Percentiles rank a stretch among this genome's conserved stretches.
Evolutionary conservation across 2,888 invertebrate species (phyloP).

Genomic region (Notocelia uddmanniana): DNA sequence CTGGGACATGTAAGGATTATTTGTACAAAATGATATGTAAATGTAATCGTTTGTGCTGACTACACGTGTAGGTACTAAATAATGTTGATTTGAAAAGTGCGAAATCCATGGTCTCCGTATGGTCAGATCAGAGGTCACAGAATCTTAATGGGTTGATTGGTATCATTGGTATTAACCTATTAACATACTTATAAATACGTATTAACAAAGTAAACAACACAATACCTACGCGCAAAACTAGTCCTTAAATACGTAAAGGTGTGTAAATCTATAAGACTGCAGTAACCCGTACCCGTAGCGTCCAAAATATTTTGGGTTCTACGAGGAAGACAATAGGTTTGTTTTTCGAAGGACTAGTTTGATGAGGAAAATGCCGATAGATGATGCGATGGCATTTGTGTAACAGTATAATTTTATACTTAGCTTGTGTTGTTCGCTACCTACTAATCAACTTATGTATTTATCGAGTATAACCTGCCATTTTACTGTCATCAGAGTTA

Average conservation of each 20-base stretch:
- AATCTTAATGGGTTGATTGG: not conserved
- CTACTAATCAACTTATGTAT: conserved; percentile 10
- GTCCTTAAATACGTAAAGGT: not conserved
- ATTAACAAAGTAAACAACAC: conserved; percentile 17
- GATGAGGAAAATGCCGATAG: conserved; percentile 21
- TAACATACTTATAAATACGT: not conserved
- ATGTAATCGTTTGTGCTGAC: no score
- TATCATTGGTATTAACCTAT: not conserved
- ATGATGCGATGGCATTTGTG: conserved; percentile 20
- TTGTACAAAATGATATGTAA: no score
- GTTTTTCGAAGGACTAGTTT: not conserved
- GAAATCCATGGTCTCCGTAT: not conserved
- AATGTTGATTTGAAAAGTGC: not conserved
- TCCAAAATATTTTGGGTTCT: not conserved
- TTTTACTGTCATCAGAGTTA: conserved; percentile 9
- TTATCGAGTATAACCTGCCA: conserved; percentile 8
- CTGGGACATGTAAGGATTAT: no score
- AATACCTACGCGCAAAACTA: conserved; percentile 15
- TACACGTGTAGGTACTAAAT: not conserved
- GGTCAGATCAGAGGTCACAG: conserved; percentile 1
- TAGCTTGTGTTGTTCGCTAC: conserved; percentile 9
- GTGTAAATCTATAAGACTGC: not conserved
- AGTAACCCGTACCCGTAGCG: not conserved
- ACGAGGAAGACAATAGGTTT: not conserved
- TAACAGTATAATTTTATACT: conserved; percentile 37